A percentile compares a stretch with the other conserved stretches of the same genome.
Evolutionary conservation across 2,888 invertebrate species (phyloP).

Genomic region (Tenthredo distinguenda): DNA sequence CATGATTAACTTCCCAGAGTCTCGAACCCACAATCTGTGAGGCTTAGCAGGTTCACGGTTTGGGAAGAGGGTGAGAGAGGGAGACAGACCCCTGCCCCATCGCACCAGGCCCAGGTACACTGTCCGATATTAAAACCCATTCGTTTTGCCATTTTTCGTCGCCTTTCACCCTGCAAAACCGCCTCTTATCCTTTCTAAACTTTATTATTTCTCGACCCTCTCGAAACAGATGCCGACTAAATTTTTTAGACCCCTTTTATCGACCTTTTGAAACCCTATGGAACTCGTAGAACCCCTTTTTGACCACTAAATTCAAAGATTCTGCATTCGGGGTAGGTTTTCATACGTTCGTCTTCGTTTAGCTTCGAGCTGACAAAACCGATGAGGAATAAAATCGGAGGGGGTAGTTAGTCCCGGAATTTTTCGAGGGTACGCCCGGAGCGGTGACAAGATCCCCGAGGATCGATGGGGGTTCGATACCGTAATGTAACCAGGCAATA

Average conservation of each 20-base stretch:
- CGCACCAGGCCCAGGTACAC: background rate
- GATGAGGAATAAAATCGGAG: background rate
- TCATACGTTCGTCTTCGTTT: background rate
- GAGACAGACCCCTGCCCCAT: background rate
- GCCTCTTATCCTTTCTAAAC: background rate
- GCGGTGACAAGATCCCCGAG: background rate
- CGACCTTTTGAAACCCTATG: background rate
- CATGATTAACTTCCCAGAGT: constrained; percentile 74
- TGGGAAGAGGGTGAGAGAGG: background rate
- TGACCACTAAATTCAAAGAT: background rate
- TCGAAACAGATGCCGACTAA: background rate
- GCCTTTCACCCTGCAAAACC: constrained; percentile 48
- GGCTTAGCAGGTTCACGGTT: constrained; percentile 72
- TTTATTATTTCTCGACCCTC: constrained; percentile 53
- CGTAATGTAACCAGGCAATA: constrained; percentile 23
- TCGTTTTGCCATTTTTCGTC: constrained; percentile 63
- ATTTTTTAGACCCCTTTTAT: background rate
- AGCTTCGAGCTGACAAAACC: background rate
- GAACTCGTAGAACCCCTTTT: no score
- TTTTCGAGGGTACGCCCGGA: background rate
- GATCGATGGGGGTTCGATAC: background rate
- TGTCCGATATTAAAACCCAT: constrained; percentile 73
- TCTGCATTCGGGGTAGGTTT: background rate
- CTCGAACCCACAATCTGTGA: constrained; percentile 74
- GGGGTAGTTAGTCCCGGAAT: background rate